Conservation (phyloP, 2,113 vertebrate species). For the Bagarius yarrelli region DNA sequence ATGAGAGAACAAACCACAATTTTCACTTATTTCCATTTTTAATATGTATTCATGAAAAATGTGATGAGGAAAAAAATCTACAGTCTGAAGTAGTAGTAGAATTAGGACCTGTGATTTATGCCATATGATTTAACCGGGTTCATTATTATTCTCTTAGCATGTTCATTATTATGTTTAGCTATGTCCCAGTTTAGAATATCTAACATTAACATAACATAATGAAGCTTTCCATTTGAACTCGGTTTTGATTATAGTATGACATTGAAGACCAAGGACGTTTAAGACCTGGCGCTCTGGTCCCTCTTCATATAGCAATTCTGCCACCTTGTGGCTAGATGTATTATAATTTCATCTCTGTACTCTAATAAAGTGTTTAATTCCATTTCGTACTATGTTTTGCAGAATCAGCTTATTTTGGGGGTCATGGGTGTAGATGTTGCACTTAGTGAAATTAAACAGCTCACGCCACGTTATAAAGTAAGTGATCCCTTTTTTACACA, state of each 20-base stretch:
- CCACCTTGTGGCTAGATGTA: conserved; percentile 63
- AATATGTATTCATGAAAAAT: neutral
- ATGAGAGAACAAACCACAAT: neutral
- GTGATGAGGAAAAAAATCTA: neutral
- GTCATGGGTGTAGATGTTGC: conserved; percentile 98
- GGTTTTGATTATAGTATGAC: conserved; percentile 33
- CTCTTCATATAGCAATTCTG: conserved; percentile 56
- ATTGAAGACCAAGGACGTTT: conserved; percentile 42
- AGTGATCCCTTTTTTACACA: conserved; percentile 46
- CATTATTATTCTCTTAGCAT: conserved; percentile 6
- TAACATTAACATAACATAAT: conserved; percentile 13
- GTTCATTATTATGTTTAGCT: neutral
- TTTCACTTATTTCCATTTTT: conserved; percentile 24
- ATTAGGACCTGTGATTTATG: conserved; percentile 10
- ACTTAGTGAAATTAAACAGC: conserved; percentile 92
- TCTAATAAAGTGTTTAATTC: neutral
- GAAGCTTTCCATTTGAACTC: conserved; percentile 17
- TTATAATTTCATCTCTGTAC: neutral
- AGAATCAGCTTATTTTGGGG: conserved; percentile 97
- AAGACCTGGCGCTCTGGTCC: neutral
- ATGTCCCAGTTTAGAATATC: conserved; percentile 2
- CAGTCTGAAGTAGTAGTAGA: neutral
- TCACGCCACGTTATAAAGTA: conserved; percentile 93
- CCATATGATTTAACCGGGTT: neutral
- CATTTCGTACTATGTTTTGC: neutral